A percentile compares a stretch with the other conserved stretches of the same genome.
Conservation (phyloP, 2,113 vertebrate species). For the Peromyscus californicus region DNA sequence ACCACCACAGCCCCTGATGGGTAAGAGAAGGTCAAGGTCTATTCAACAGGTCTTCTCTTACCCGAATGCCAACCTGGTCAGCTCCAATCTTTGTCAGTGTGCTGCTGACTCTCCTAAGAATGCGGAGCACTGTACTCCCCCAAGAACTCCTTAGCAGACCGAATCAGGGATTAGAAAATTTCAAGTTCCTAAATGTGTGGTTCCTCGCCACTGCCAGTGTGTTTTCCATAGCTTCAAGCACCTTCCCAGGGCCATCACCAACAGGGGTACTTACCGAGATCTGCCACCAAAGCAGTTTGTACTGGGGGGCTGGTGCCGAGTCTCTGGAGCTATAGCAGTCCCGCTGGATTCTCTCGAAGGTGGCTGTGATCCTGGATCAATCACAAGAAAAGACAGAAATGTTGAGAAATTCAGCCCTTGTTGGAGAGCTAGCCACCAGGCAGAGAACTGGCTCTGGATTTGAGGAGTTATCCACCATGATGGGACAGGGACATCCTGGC, state of each 20-base stretch:
- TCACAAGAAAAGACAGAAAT: conserved; percentile 39
- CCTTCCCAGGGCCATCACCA: not conserved
- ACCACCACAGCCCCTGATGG: not conserved
- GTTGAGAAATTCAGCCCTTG: conserved; percentile 17
- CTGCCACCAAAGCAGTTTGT: conserved; percentile 88
- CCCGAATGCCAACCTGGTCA: not conserved
- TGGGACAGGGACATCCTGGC: not conserved
- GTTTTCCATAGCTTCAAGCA: not conserved
- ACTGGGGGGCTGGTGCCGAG: conserved; percentile 81
- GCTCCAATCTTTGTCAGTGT: not conserved
- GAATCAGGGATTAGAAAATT: not conserved
- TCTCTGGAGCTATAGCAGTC: conserved; percentile 64
- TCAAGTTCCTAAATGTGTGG: not conserved
- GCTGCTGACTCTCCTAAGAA: not conserved
- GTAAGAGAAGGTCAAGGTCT: not conserved
- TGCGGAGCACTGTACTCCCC: not conserved
- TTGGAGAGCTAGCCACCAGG: not conserved
- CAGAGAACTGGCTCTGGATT: not conserved
- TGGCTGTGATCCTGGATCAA: conserved; percentile 83
- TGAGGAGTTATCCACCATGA: not conserved
- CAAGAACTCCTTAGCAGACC: not conserved
- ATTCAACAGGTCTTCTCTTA: not conserved
- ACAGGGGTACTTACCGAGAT: conserved; percentile 83
- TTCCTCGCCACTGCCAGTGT: not conserved
- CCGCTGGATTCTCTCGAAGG: conserved; percentile 80